phyloP scores from a whole-genome alignment of 1,140 invertebrate species.

The Aphis gossypii region DNA sequence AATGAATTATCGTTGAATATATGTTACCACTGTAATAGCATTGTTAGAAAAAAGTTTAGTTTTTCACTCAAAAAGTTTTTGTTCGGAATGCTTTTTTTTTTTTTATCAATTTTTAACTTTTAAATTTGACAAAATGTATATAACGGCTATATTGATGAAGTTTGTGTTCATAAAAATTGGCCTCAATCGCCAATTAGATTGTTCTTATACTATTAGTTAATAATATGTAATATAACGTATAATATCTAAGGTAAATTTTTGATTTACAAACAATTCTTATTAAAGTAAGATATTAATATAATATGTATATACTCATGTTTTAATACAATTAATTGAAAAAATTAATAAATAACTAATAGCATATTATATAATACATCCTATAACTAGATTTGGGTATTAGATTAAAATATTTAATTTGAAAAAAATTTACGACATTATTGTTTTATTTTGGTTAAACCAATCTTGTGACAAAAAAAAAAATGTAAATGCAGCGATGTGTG shows the following conservation, averaged over 20 bases:
- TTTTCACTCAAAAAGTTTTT: neutral
- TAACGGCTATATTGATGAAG: neutral
- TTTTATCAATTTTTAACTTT: slow-evolving; percentile 13
- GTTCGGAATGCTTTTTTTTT: neutral
- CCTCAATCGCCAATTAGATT: neutral
- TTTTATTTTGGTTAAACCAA: neutral
- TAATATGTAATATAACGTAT: neutral
- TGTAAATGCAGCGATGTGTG: neutral
- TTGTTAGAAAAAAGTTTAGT: neutral
- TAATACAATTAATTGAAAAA: neutral
- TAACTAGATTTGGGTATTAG: neutral
- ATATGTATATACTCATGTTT: neutral
- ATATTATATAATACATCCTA: neutral
- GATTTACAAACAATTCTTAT: neutral
- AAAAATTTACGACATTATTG: neutral
- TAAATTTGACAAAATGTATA: neutral
- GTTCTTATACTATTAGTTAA: neutral
- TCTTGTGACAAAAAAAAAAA: neutral
- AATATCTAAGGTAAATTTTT: neutral
- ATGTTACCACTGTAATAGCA: neutral
- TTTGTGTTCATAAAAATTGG: neutral
- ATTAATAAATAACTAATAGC: too few species aligned
- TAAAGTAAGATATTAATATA: neutral
- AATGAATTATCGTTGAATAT: neutral
- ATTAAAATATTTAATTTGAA: neutral